Evolutionary conservation across 2,888 invertebrate species (phyloP).

Genomic region (Apoda limacodes): DNA sequence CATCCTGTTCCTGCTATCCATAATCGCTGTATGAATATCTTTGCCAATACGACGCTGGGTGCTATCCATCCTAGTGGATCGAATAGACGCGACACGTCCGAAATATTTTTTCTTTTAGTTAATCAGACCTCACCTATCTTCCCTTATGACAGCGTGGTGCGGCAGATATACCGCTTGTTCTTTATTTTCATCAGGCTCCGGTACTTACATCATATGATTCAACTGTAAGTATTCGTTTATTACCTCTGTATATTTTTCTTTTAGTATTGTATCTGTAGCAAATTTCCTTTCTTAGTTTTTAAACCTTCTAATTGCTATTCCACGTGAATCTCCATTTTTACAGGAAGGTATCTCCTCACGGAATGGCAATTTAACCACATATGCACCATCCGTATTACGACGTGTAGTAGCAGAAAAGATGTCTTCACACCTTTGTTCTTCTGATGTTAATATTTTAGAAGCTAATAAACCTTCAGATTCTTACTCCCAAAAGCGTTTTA

Average conservation of each 20-base stretch:
- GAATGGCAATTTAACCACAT: conserved; percentile 17
- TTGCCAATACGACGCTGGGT: conserved; percentile 11
- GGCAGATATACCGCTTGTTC: conserved; percentile 19
- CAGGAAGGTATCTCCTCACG: conserved; percentile 6
- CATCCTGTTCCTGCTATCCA: conserved; percentile 15
- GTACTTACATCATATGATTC: conserved; percentile 17
- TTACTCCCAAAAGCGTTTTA: too few relatives aligned
- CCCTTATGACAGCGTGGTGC: conserved; percentile 20
- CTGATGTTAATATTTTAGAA: conserved; percentile 13
- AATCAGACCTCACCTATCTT: too few relatives aligned
- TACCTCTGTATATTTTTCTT: conserved; percentile 14
- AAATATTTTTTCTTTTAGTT: too few relatives aligned
- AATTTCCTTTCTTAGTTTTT: conserved; percentile 14
- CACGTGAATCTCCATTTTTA: conserved; percentile 13
- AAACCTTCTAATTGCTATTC: conserved; percentile 18
- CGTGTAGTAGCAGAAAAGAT: conserved; percentile 9
- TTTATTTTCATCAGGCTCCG: conserved; percentile 3
- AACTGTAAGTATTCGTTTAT: conserved; percentile 16
- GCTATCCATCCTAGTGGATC: conserved; percentile 15
- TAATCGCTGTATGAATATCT: conserved; percentile 13
- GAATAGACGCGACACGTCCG: too few relatives aligned
- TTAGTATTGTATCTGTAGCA: conserved; percentile 7
- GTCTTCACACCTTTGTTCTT: conserved; percentile 19
- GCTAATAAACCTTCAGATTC: too few relatives aligned
- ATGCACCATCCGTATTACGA: conserved; percentile 13